Conservation (phyloP, 2,888 invertebrate species). For the Dusona sp. region DNA sequence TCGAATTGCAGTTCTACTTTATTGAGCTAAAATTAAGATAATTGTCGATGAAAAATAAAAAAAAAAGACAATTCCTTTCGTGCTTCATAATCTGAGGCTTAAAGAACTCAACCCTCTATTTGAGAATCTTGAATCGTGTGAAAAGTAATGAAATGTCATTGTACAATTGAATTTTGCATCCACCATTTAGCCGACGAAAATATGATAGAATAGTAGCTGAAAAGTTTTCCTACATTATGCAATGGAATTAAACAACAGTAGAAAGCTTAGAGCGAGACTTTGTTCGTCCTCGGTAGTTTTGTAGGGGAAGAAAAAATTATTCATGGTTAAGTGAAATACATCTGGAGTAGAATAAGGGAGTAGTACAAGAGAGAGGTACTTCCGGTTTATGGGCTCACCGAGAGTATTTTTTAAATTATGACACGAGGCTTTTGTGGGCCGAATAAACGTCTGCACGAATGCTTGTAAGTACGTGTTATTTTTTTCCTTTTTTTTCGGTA, state of each 20-base stretch:
- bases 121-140: neutral
- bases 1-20: too few relatives aligned
- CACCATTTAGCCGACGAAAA: neutral
- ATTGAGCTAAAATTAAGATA: too few relatives aligned
- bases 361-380: constrained; percentile 32
- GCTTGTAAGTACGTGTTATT: constrained; percentile 14
- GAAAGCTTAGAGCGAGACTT: constrained; percentile 4
- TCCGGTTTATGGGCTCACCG: constrained; percentile 48
- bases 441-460: constrained; percentile 37
- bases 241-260: neutral
- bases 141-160: neutral
- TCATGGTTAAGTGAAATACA: constrained; percentile 39
- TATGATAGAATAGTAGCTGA: neutral
- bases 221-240: neutral
- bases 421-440: constrained; percentile 11
- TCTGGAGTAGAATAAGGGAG: neutral
- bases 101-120: neutral
- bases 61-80: too few relatives aligned
- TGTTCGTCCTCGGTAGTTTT: constrained; percentile 14
- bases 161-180: neutral
- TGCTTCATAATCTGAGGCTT: too few relatives aligned
- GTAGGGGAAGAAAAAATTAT: constrained; percentile 30
- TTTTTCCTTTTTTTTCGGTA: constrained; percentile 1
- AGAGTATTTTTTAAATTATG: constrained; percentile 53
- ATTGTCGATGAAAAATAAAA: neutral